These are phyloP conservation scores for Dryadula phaetusa DNA, from an alignment of 2,888 invertebrate species.

Conservation along the genomic window DNA sequence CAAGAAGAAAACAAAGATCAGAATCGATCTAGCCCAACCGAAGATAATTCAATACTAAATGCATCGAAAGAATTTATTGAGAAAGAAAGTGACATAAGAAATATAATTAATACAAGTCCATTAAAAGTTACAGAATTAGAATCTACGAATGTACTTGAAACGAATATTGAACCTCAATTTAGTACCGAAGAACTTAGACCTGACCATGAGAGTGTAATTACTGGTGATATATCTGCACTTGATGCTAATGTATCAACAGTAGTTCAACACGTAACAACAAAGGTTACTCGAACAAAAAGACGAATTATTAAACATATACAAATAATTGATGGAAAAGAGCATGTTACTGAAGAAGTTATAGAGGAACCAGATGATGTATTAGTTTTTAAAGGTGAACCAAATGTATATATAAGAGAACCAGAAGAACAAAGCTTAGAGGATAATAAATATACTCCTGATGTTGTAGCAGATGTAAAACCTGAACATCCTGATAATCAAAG, in stretches of 20 bases:
- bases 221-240: constrained; percentile 37
- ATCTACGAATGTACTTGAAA: not conserved
- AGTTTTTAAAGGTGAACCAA: constrained; percentile 35
- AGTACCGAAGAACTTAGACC: constrained; percentile 5
- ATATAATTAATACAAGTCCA: not conserved
- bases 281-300: constrained; percentile 67
- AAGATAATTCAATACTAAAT: constrained; percentile 52
- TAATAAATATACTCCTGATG: not conserved
- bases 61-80: constrained; percentile 62
- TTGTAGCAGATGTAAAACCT: not conserved
- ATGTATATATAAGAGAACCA: not conserved
- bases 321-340: constrained; percentile 83
- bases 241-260: constrained; percentile 83
- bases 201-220: constrained; percentile 2
- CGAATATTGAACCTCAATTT: not conserved
- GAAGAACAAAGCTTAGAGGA: not conserved
- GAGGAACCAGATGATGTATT: constrained; percentile 71
- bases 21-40: not conserved
- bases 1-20: constrained; percentile 18
- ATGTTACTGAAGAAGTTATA: constrained; percentile 86
- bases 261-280: constrained; percentile 90
- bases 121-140: not conserved
- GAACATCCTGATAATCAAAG: not conserved
- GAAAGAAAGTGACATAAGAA: constrained; percentile 55
- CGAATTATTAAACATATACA: constrained; percentile 82